These are phyloP conservation scores for Numenius phaeopus DNA, from an alignment of 2,797 vertebrate genomes.

Conservation along the genomic window DNA sequence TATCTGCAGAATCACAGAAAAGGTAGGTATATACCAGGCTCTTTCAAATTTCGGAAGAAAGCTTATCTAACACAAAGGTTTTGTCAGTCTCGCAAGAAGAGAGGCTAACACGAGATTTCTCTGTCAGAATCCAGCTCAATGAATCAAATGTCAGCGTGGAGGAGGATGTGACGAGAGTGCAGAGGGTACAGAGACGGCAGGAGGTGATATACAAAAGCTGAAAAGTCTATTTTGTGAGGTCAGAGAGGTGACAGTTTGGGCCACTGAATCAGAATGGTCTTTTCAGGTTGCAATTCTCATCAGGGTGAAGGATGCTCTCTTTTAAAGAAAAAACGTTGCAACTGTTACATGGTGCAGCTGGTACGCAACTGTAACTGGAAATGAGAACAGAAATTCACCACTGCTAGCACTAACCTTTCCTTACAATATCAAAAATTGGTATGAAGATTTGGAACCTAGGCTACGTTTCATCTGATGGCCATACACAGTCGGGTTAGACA, in stretches of 20 bases:
- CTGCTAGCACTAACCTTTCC: neutral
- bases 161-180: neutral
- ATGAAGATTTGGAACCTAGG: neutral
- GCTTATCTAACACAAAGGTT: neutral
- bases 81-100: neutral
- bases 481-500: neutral
- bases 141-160: neutral
- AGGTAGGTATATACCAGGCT: neutral
- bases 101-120: neutral
- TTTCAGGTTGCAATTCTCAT: constrained; percentile 16
- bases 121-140: constrained; percentile 16
- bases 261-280: constrained; percentile 28
- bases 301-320: neutral
- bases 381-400: neutral
- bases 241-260: constrained; percentile 8
- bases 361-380: neutral
- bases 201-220: constrained; percentile 30
- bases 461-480: neutral
- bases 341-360: neutral
- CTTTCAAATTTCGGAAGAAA: constrained; percentile 15
- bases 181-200: neutral
- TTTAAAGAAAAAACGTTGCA: neutral
- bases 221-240: constrained; percentile 42
- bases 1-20: neutral
- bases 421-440: neutral